phyloP scores from a whole-genome alignment of 2,113 vertebrate species.

The Mystacornis crossleyi region DNA sequence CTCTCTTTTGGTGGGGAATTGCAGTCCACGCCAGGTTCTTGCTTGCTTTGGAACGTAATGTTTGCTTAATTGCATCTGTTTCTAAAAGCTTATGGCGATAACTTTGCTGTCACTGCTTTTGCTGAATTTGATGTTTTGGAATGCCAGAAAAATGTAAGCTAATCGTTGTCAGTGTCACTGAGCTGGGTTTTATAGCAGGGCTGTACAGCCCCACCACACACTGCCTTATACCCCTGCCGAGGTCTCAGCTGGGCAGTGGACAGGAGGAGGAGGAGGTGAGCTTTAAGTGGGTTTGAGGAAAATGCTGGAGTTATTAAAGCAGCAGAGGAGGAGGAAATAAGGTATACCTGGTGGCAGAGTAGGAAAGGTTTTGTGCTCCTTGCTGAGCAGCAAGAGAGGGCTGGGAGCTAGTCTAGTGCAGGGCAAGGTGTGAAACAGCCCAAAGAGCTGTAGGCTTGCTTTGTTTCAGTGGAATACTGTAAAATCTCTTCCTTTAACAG shows the following conservation, averaged over 20 bases:
- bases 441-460: neutral
- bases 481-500: neutral
- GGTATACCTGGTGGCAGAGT: neutral
- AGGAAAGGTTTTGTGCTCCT: neutral
- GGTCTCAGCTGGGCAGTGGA: accelerated
- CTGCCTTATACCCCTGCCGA: accelerated
- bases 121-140: neutral
- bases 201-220: accelerated
- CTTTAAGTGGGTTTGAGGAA: neutral
- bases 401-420: neutral
- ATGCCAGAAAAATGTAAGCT: neutral
- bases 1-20: neutral
- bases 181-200: neutral
- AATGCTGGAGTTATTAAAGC: neutral
- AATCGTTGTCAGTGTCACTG: accelerated
- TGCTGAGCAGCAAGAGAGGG: neutral
- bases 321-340: neutral
- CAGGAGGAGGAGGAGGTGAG: neutral
- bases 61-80: neutral
- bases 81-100: neutral
- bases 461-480: neutral
- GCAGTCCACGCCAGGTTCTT: neutral
- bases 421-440: neutral
- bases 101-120: neutral
- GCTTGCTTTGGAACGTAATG: neutral